Percentiles rank a stretch among this genome's conserved stretches.
Evolutionary conservation across 2,113 vertebrate species (phyloP).

Genomic region (Hippolais icterina): DNA sequence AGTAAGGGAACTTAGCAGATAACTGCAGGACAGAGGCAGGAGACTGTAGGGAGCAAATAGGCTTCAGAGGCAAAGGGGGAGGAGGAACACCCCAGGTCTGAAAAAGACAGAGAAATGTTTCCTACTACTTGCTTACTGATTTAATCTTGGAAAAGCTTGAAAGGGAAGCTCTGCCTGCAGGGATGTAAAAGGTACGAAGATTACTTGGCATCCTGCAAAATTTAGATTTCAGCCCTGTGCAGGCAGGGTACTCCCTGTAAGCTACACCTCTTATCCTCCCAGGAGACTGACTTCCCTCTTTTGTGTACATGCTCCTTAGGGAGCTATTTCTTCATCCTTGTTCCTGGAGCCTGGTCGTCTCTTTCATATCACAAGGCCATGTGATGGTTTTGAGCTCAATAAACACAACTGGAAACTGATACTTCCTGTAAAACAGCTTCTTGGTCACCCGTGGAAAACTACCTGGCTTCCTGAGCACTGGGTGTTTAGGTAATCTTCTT

Average conservation of each 20-base stretch:
- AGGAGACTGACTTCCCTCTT: not conserved
- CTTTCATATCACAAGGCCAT: not conserved
- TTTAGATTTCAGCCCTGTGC: not conserved
- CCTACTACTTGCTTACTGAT: not conserved
- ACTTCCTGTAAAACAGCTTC: not conserved
- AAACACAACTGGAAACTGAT: not conserved
- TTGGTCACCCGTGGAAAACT: not conserved
- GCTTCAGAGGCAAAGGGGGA: not conserved
- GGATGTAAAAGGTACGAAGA: rapidly evolving
- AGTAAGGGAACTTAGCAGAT: not conserved
- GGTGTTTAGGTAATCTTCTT: not conserved
- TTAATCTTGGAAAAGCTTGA: not conserved
- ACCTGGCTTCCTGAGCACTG: not conserved
- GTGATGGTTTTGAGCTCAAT: not conserved
- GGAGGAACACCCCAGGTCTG: rapidly evolving
- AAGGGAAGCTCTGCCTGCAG: not conserved
- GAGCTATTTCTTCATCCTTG: not conserved
- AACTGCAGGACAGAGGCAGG: not conserved
- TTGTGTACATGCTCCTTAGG: rapidly evolving
- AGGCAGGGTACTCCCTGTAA: not conserved
- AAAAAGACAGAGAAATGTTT: not conserved
- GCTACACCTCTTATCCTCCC: not conserved
- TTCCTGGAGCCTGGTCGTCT: not conserved
- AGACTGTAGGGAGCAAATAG: not conserved
- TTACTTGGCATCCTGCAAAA: not conserved